Percentiles rank a stretch among this genome's conserved stretches.
These are phyloP conservation scores for Leucoma salicis DNA, from an alignment of 2,888 invertebrate species.

Conservation along the genomic window DNA sequence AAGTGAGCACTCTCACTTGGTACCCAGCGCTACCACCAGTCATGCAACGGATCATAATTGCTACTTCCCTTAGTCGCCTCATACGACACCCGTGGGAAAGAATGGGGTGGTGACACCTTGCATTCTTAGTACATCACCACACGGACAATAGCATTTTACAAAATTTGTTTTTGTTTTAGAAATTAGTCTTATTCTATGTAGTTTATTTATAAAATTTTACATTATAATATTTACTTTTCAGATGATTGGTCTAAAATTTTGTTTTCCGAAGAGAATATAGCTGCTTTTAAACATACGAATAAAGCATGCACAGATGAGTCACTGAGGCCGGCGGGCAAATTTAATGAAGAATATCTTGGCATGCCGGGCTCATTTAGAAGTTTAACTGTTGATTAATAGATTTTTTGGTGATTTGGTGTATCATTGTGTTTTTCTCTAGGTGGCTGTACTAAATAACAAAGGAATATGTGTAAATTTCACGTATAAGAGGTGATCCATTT, in stretches of 20 bases:
- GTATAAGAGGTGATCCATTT: no score
- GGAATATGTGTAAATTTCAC: no score
- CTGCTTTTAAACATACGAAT: conserved; percentile 37
- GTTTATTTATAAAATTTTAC: background rate
- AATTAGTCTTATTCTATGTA: no score
- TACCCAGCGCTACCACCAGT: no score
- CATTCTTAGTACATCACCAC: background rate
- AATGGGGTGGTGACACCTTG: background rate
- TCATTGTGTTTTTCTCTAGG: no score
- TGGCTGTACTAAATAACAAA: no score
- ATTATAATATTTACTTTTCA: conserved; percentile 17
- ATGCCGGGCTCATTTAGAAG: conserved; percentile 53
- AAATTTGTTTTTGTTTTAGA: no score
- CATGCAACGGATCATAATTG: no score
- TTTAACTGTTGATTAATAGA: conserved; percentile 42
- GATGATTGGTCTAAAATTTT: conserved; percentile 33
- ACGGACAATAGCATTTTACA: no score
- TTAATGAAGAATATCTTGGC: conserved; percentile 47
- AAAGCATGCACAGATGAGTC: conserved; percentile 45
- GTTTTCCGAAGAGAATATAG: conserved; percentile 26
- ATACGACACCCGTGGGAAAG: background rate
- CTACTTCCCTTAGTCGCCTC: background rate
- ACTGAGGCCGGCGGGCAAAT: conserved; percentile 31
- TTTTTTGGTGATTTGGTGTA: no score
- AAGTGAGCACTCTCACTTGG: no score